phyloP scores from a whole-genome alignment of 2,888 invertebrate species.

The Pinctada fucata region DNA sequence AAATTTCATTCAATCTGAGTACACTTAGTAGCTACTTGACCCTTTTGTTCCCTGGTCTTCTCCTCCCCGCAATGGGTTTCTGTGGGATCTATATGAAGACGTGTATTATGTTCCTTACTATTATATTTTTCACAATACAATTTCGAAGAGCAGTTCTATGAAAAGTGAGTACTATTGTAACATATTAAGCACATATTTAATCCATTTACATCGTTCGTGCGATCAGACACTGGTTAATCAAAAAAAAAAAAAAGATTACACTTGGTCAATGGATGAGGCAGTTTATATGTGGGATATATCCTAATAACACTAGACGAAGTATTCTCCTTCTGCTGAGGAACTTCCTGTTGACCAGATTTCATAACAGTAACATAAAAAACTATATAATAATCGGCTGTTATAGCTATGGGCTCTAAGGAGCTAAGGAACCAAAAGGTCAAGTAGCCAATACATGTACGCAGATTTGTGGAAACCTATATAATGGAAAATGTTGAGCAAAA shows the following conservation, averaged over 20 bases:
- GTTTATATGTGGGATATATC: too few species aligned
- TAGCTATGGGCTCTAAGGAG: too few species aligned
- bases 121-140: constrained; percentile 1
- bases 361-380: too few species aligned
- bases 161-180: constrained; percentile 18
- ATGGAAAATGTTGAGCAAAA: constrained; percentile 50
- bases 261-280: too few species aligned
- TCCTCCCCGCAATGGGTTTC: constrained; percentile 20
- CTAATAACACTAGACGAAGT: too few species aligned
- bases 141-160: background rate
- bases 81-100: constrained; percentile 13
- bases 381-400: too few species aligned
- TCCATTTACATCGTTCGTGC: constrained; percentile 15
- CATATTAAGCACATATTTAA: constrained; percentile 8
- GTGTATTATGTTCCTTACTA: constrained; percentile 6
- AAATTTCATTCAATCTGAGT: constrained; percentile 35
- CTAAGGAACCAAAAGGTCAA: background rate
- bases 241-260: background rate
- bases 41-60: background rate
- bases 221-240: constrained; percentile 1
- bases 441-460: constrained; percentile 31
- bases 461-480: constrained; percentile 37
- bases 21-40: constrained; percentile 23
- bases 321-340: too few species aligned
- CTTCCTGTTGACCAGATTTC: too few species aligned